These are phyloP conservation scores for Astur gentilis DNA, from an alignment of 2,113 vertebrate genomes.

Conservation along the genomic window DNA sequence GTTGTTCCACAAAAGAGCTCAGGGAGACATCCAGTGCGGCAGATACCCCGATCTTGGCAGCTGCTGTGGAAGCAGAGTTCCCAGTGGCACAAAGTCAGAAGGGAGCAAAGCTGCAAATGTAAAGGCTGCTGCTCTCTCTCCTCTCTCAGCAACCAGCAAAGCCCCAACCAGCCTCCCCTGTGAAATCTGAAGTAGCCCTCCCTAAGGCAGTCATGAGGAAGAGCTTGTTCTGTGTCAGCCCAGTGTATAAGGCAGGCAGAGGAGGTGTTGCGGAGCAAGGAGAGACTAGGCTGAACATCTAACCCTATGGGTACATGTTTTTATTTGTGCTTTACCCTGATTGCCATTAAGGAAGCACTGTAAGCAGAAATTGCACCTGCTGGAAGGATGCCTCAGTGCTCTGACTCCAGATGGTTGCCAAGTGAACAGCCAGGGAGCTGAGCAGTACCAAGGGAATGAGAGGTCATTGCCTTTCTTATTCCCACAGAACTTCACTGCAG, in stretches of 20 bases:
- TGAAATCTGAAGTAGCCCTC: neutral
- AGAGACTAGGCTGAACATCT: neutral
- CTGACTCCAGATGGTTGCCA: neutral
- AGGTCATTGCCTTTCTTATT: constrained; percentile 43
- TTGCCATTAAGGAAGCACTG: neutral
- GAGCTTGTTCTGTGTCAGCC: neutral
- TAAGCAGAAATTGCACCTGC: constrained; percentile 14
- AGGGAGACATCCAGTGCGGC: neutral
- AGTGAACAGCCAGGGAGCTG: neutral
- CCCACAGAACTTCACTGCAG: constrained; percentile 34
- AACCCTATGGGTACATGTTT: neutral
- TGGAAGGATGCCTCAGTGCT: constrained; percentile 18
- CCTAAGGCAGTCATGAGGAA: neutral
- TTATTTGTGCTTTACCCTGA: neutral
- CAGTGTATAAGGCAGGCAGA: neutral
- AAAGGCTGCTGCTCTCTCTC: neutral
- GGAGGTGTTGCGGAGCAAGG: neutral
- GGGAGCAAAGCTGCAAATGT: neutral
- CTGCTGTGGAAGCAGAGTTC: neutral
- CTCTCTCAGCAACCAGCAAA: neutral
- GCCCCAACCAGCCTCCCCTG: neutral
- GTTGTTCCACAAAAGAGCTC: neutral
- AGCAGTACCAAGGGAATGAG: constrained; percentile 10
- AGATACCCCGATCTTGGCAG: neutral
- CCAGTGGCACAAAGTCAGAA: neutral